Evolutionary conservation across 2,888 invertebrate species (phyloP), one percentile per base, ranked within the genome.

Genomic region (Tiphia femorata): DNA sequence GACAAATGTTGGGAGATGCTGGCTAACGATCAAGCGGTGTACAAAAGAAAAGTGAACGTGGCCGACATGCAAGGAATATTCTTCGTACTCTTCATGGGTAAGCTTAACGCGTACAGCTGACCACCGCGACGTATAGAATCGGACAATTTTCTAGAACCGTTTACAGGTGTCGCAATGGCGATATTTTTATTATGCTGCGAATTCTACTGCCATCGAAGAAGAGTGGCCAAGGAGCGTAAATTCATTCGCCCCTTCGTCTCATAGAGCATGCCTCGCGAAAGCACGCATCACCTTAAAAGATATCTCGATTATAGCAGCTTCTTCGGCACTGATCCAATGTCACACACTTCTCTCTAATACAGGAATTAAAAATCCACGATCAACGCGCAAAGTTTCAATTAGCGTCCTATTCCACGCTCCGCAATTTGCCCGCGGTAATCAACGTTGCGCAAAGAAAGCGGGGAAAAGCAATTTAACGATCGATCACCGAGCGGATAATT

Each of bases 1-100:
- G 93, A 95, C 82, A 90, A 91, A 61, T 96, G 96, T 77, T 93
- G 88, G 88, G 91, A 88, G 79, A 87, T 64, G 1, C 50, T 86
- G 43, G 86, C 87, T 1, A 82, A 87, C 16, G 81, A 85, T 10
- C 85, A 89, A 0, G 91, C 91, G 82, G 92, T 91, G n/a, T 90
- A 90, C 59, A 95, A 94, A 78, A 93, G 95, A 75, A 94, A 93
- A 29, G 96, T 96, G 35, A 94, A 94, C 80, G 86, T 96, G 68
- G 88, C 91, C 47, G 96, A 96, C 75, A 96, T 96, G 95, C 95
- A 96, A 82, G 96, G 96, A 8, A 95, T 94, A 20, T 96, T 96
- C 84, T 91, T 95, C 72, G 91, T 96, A 0, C 84, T 96, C 2
- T 87, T 94, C 49, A 83, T 95, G 49, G 95, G 95, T 93, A 86